Base-by-base conservation (phyloP, 2,113 vertebrate genomes). In the Calypte anna region DNA sequence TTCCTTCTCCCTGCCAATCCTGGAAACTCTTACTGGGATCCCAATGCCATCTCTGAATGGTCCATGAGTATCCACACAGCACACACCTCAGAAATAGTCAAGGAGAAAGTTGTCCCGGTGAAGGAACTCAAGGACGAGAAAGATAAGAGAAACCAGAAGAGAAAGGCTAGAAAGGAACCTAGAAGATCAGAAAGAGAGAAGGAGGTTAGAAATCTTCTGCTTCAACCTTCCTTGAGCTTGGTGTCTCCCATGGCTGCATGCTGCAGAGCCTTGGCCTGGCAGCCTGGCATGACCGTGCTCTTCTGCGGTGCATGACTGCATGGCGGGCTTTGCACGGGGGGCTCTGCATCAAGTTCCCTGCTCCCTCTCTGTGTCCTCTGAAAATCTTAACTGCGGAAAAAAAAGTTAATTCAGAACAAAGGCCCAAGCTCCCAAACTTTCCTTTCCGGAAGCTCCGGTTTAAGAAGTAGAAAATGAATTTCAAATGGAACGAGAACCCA, bases 161-260 rank as follows among this genome's bases (percentile, higher is more conserved):
- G 98, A 97, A 98, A 94, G 97, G 98, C 98, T 98, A 98, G 97
- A 95, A 98, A 97, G 97, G 97, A 97, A 91, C 94, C 96, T 97
- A 98, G 97, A 98, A 98, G 98, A 98, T 96, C 98, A 97, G 98
- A 98, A 75, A 97, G 95, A 98, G 97, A 98, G 95, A 98, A 98
- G 97, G 98, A 99, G 98, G 98, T 98, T 97, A 98, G 98, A 98
- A 81, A 55, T 67, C 86, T 94, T 10, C 48, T 24, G 24, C 68
- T 28, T 86, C 80, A 12, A 2, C 33, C 51, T 89, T 66, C 58
- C 76, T 86, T 81, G 77, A 36, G 87, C 96, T 96, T 92, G 92
- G 15, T 7, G 22, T 85, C 48, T 24, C 23, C 23, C n/a, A 10
- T 2, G 28, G 78, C 70, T 97, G 96, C 96, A 91, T 96, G 96